phyloP scores from a whole-genome alignment of 2,797 vertebrate species.

The Propithecus perrieri region DNA sequence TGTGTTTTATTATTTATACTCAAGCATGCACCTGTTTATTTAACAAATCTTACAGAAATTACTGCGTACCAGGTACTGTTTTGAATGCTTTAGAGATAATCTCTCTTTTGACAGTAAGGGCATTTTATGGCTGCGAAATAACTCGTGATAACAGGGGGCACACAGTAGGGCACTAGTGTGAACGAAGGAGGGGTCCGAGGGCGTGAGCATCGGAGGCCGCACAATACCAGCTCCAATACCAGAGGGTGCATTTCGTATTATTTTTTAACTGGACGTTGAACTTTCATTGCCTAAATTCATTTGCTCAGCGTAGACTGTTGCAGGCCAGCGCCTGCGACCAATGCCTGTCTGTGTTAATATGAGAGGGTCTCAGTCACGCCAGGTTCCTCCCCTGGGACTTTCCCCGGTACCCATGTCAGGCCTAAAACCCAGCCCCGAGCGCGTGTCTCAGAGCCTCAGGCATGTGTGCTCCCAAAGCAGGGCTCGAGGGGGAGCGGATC shows the following conservation, averaged over 20 bases:
- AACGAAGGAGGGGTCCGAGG: not conserved
- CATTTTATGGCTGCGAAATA: not conserved
- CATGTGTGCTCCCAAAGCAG: no score
- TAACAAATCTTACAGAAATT: not conserved
- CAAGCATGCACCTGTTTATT: not conserved
- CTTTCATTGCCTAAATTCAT: not conserved
- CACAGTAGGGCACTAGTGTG: no score
- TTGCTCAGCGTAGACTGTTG: not conserved
- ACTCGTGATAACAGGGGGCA: not conserved
- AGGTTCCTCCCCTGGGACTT: not conserved
- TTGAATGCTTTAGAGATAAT: not conserved
- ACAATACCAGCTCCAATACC: not conserved
- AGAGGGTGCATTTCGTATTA: not conserved
- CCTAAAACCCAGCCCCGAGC: not conserved
- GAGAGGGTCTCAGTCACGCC: not conserved
- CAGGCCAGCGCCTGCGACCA: not conserved
- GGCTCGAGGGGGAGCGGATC: not conserved
- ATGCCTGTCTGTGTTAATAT: accelerated
- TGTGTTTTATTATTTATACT: not conserved
- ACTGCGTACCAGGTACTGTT: not conserved
- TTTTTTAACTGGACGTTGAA: not conserved
- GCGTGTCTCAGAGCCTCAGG: accelerated
- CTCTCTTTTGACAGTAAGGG: not conserved
- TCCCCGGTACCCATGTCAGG: not conserved
- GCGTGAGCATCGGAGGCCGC: not conserved